Percentiles rank a stretch among this genome's conserved stretches.
These are phyloP conservation scores for Apteryx owenii DNA, from an alignment of 2,113 vertebrate species.

Conservation along the genomic window DNA sequence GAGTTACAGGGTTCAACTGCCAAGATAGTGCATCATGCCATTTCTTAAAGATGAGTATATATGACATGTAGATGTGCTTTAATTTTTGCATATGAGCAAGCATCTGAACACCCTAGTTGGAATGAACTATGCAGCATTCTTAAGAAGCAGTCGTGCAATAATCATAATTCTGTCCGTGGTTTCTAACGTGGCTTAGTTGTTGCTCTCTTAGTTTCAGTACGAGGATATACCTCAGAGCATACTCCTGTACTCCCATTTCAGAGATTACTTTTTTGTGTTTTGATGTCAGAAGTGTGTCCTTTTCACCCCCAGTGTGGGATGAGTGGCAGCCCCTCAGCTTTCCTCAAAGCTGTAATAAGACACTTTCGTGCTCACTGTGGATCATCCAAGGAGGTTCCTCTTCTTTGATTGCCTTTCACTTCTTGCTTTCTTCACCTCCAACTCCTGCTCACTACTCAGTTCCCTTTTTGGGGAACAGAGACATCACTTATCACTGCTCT, in stretches of 20 bases:
- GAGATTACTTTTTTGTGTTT: not conserved
- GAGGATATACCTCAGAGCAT: not conserved
- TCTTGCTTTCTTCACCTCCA: not conserved
- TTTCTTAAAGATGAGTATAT: not conserved
- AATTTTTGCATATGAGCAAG: not conserved
- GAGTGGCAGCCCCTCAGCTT: not conserved
- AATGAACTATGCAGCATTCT: not conserved
- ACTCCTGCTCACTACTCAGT: not conserved
- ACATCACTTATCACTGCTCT: not conserved
- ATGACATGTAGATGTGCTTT: not conserved
- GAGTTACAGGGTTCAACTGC: not conserved
- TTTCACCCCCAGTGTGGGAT: not conserved
- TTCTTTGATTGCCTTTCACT: not conserved
- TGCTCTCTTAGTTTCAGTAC: not conserved
- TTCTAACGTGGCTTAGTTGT: not conserved
- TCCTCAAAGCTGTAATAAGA: not conserved
- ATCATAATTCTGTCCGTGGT: not conserved
- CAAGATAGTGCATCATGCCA: rapidly evolving
- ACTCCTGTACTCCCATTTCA: not conserved
- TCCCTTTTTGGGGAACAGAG: not conserved
- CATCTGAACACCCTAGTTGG: not conserved
- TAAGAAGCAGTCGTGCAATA: not conserved
- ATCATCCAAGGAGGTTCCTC: not conserved
- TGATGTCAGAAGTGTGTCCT: not conserved
- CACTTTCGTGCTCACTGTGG: not conserved